These are phyloP conservation scores for Neoniphon sammara DNA, from an alignment of 2,797 vertebrate genomes.

Conservation along the genomic window DNA sequence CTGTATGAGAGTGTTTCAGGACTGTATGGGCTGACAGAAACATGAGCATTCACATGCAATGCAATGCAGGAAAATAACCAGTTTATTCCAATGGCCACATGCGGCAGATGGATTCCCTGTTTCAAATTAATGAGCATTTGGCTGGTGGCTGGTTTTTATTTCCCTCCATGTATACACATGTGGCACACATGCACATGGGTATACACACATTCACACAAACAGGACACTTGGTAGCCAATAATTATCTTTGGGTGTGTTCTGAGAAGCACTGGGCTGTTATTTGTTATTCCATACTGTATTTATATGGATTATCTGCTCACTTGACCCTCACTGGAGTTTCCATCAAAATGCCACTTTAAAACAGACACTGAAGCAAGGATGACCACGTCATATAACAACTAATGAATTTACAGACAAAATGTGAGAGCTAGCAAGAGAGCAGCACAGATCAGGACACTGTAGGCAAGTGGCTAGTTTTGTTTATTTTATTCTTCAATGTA, in stretches of 20 bases:
- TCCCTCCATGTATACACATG: conserved; percentile 8
- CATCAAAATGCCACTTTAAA: conserved; percentile 33
- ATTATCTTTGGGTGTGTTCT: conserved; percentile 69
- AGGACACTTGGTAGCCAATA: conserved; percentile 42
- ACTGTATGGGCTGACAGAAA: conserved; percentile 32
- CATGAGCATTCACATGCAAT: conserved; percentile 32
- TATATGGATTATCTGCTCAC: conserved; percentile 42
- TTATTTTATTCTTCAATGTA: conserved; percentile 8
- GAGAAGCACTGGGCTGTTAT: conserved; percentile 43
- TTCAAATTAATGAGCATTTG: conserved; percentile 26
- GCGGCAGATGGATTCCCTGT: neutral
- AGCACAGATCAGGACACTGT: conserved; percentile 10
- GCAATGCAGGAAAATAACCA: conserved; percentile 27
- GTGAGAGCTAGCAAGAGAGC: conserved; percentile 25
- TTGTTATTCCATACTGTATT: conserved; percentile 43
- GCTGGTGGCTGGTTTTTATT: conserved; percentile 10
- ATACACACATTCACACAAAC: conserved; percentile 12
- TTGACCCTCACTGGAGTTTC: conserved; percentile 19
- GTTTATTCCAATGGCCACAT: conserved; percentile 31
- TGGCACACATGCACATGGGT: neutral
- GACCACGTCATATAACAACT: conserved; percentile 11
- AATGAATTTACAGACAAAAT: conserved; percentile 27
- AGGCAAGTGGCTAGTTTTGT: neutral
- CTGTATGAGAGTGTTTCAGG: conserved; percentile 19
- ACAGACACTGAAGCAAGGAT: conserved; percentile 11